A percentile compares a stretch with the other conserved stretches of the same genome.
These are phyloP conservation scores for Penaeus vannamei DNA, from an alignment of 1,140 invertebrate genomes.

Conservation along the genomic window DNA sequence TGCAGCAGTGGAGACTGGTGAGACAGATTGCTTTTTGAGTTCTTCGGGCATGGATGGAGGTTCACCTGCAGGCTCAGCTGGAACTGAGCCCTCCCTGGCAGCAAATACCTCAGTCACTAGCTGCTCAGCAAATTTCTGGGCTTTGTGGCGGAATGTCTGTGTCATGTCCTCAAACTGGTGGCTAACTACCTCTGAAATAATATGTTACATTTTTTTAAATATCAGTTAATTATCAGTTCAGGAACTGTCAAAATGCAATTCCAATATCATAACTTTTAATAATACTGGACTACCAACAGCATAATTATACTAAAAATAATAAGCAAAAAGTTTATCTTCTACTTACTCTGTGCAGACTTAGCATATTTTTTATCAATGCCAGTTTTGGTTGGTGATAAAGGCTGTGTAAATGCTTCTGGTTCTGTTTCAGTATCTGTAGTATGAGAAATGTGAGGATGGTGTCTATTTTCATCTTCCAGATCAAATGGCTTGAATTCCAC, in stretches of 20 bases:
- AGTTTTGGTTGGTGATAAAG: slow-evolving; percentile 25
- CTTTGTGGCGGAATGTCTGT: slow-evolving; percentile 80
- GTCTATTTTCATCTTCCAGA: slow-evolving; percentile 45
- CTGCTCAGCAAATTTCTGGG: slow-evolving; percentile 80
- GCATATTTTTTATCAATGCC: slow-evolving; percentile 56
- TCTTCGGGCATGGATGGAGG: slow-evolving; percentile 68
- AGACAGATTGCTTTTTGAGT: slow-evolving; percentile 47
- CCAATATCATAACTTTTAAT: too few relatives aligned
- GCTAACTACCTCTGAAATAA: slow-evolving; percentile 75
- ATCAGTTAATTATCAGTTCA: slow-evolving; percentile 5
- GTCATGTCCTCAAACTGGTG: slow-evolving; percentile 80
- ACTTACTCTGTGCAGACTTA: slow-evolving; percentile 64
- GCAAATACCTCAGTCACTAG: slow-evolving; percentile 73
- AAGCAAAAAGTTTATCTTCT: too few relatives aligned
- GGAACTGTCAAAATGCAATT: too few relatives aligned
- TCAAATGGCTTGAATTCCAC: slow-evolving; percentile 67
- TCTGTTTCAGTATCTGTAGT: slow-evolving; percentile 60
- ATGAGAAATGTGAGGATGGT: slow-evolving; percentile 11
- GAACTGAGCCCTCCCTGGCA: slow-evolving; percentile 65
- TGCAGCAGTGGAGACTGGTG: slow-evolving; percentile 70
- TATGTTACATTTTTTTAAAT: neutral
- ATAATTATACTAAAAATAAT: too few relatives aligned
- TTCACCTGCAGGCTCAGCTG: slow-evolving; percentile 76
- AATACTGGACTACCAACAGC: too few relatives aligned
- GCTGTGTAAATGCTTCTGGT: slow-evolving; percentile 29